Base-by-base conservation (phyloP, 2,113 vertebrate species). In the Mohoua ochrocephala region DNA sequence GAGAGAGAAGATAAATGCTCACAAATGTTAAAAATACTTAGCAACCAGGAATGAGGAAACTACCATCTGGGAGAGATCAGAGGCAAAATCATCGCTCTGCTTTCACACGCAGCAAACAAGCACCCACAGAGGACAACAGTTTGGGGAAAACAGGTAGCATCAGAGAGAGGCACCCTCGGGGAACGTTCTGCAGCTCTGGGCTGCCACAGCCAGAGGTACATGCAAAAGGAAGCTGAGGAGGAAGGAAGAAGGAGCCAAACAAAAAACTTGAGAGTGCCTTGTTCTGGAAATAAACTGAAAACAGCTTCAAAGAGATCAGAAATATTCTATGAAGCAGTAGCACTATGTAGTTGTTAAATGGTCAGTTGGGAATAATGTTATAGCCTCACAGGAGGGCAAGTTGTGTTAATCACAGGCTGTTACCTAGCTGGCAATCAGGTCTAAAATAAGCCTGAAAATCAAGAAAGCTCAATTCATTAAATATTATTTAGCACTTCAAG, bases 41-140 rank as follows among this genome's bases (percentile, higher is more conserved):
- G 42, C 47, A 87, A 86, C 56, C 52, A 70, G n/a, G 69, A 95
- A 95, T 15, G 47, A 76, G 77, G 78, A 91, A 84, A 60, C n/a
- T 27, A 49, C 80, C 84, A 82, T 93, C 87, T 95, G 89, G 84
- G 81, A 94, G 56, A 74, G 61, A 93, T 95, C 65, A 81, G 60
- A 84, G 65, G 57, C 69, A 94, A 95, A 92, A 92, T 59, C 83
- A 57, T 93, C 49, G 1, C 74, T 82, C 15, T 76, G 30, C 91
- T 94, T 96, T 88, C 68, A 67, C 71, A 80, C 2, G 0, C 33
- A 87, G 41, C 57, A 92, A 94, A 75, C 70, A 94, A 84, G 61
- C 47, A 83, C 37, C 50, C 71, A 91, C 57, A 33, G 42, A 28
- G 68, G 80, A 44, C 5, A 59, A 57, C 6, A 56, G 35, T 6